These are phyloP conservation scores for Zosterops lateralis DNA, from an alignment of 2,113 vertebrate genomes.

Conservation along the genomic window DNA sequence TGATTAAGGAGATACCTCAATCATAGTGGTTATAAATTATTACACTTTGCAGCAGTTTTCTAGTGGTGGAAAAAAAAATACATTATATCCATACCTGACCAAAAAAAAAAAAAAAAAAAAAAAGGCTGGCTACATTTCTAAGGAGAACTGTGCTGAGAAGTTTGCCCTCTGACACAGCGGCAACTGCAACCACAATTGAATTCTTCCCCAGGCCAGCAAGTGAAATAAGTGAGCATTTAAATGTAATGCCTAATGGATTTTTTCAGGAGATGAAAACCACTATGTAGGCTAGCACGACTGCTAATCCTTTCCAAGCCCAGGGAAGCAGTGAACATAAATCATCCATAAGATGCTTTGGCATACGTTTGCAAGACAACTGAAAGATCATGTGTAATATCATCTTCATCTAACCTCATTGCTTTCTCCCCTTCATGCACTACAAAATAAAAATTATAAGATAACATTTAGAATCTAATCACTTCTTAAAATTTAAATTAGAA, in stretches of 20 bases:
- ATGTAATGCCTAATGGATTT: background rate
- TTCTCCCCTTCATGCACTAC: background rate
- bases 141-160: background rate
- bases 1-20: background rate
- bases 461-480: background rate
- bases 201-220: background rate
- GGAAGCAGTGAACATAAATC: background rate
- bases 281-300: background rate
- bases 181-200: background rate
- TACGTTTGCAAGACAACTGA: background rate
- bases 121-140: background rate
- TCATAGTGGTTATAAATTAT: background rate
- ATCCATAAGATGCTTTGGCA: background rate
- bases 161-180: background rate
- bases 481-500: background rate
- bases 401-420: background rate
- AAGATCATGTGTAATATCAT: background rate
- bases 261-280: background rate
- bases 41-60: background rate
- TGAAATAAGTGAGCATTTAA: background rate
- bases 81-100: background rate
- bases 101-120: background rate
- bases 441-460: background rate
- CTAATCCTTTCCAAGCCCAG: background rate
- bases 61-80: background rate